Base-by-base conservation (phyloP, 2,797 vertebrate species). In the Allobates femoralis region DNA sequence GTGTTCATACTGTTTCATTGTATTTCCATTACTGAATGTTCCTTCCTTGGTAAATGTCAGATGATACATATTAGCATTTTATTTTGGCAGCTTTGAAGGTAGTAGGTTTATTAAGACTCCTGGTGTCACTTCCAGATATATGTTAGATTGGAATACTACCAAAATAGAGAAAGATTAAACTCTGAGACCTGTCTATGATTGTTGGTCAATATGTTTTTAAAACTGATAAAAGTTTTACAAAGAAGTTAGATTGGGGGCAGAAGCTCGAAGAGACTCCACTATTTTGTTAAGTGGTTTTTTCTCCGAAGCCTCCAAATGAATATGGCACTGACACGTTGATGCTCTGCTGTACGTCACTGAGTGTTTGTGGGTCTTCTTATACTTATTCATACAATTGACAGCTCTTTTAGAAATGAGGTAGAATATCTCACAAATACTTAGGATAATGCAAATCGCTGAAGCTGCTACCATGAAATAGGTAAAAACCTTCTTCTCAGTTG, bases 391-490 rank as follows among this genome's bases (percentile, higher is more conserved):
- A 0, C 86, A 84, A 26, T 85, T 91, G 0, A 91, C 83, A 0
- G 94, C 0, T 56, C 97, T 90, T 90, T 97, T 99, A 91, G 92
- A 93, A 91, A 99, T 90, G 81, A 99, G 97, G 92, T 99, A 99
- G 90, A 96, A 92, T 89, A 99, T 96, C 94, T 99, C 98, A 10
- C 97, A 98, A 91, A 99, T 92, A 0, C 96, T 99, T 74, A 99
- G 96, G 87, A 99, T 58, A 0, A 99, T 97, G 93, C 98, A 99
- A 89, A 99, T 89, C 32, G 96, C 96, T 0, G 98, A 99, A 1
- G 98, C 98, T 0, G 96, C 97, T 0, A 99, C 98, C 98, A 99
- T 99, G 92, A 99, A 99, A 91, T 99, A 99, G 69, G 97, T 99
- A 94, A 99, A 99, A 89, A 99, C 92, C 84, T 95, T 99, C 90